Conservation (phyloP, 2,888 invertebrate species). For the Candidula unifasciata region DNA sequence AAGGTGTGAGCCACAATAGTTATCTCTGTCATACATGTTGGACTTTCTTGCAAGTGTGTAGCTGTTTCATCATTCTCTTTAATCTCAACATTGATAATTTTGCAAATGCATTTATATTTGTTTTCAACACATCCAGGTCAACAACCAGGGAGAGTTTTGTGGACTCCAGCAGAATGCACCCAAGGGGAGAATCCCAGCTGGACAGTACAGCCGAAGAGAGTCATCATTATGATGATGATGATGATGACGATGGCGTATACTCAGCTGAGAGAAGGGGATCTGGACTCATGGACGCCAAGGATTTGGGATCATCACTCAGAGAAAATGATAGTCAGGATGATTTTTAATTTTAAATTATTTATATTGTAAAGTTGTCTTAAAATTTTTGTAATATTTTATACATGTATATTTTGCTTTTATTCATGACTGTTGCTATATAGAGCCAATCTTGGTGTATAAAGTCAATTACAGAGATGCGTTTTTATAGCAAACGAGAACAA, state of each 20-base stretch:
- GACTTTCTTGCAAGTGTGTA: too few species aligned
- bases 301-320: conserved; percentile 56
- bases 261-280: conserved; percentile 63
- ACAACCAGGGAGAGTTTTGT: conserved; percentile 4
- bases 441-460: too few species aligned
- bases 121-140: neutral
- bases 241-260: conserved; percentile 60
- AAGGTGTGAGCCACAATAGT: too few species aligned
- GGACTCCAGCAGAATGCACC: neutral
- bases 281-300: conserved; percentile 60
- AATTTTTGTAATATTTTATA: too few species aligned
- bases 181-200: conserved; percentile 45
- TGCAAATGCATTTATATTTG: too few species aligned
- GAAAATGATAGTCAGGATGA: conserved; percentile 63
- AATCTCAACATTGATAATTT: too few species aligned
- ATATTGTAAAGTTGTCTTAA: neutral
- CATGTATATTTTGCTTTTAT: neutral
- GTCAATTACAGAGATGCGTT: too few species aligned
- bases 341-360: conserved; percentile 56
- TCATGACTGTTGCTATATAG: neutral
- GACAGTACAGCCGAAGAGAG: conserved; percentile 53
- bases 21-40: too few species aligned
- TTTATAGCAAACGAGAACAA: too few species aligned
- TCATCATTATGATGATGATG: conserved; percentile 65
- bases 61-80: too few species aligned